Percentiles rank a stretch among this genome's conserved stretches.
Conservation (phyloP, 2,113 vertebrate species). For the Cranoglanis bouderius region DNA sequence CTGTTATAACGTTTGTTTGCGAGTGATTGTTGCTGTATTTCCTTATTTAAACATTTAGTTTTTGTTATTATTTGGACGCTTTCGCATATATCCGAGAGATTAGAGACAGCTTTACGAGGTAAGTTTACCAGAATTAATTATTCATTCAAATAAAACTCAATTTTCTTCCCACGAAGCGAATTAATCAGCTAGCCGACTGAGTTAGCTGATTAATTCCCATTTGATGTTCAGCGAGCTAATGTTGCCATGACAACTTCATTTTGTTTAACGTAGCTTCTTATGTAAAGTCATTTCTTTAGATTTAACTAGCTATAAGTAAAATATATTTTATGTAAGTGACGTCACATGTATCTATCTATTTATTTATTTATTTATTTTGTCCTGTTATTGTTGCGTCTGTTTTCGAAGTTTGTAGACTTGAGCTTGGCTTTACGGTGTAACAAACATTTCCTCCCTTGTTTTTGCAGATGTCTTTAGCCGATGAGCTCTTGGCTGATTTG, state of each 20-base stretch:
- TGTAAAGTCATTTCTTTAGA: background rate
- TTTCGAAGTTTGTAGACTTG: background rate
- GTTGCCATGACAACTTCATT: background rate
- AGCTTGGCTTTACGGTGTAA: background rate
- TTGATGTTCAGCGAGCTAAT: background rate
- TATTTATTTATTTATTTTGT: background rate
- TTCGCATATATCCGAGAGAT: background rate
- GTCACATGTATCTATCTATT: background rate
- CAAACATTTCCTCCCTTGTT: background rate
- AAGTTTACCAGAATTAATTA: background rate
- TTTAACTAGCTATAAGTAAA: background rate
- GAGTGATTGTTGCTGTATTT: background rate
- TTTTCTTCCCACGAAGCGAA: too few relatives aligned
- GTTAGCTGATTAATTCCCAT: background rate
- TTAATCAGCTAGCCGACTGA: background rate
- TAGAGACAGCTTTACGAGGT: background rate
- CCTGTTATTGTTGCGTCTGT: background rate
- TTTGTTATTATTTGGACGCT: background rate
- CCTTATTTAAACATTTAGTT: background rate
- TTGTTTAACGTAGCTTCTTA: background rate
- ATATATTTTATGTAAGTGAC: background rate
- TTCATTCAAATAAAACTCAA: background rate
- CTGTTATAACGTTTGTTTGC: background rate
- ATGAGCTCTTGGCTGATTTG: slow-evolving; percentile 87
- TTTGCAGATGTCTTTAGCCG: slow-evolving; percentile 84